These are phyloP conservation scores for Siniperca chuatsi DNA, from an alignment of 2,113 vertebrate genomes.

Conservation along the genomic window DNA sequence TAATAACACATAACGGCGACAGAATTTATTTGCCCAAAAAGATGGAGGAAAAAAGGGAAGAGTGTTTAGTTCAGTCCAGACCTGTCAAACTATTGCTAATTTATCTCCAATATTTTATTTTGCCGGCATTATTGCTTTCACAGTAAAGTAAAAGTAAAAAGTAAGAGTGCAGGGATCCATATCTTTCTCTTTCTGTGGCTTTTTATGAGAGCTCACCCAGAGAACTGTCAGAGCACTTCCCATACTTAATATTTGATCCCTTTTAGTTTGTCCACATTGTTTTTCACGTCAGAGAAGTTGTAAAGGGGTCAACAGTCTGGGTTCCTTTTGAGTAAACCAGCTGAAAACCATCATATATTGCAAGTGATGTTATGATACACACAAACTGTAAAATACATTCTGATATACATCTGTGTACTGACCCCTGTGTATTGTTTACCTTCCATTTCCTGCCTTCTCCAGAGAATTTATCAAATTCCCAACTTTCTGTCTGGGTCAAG, in stretches of 20 bases:
- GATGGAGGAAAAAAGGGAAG: background rate
- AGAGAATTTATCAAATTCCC: conserved; percentile 11
- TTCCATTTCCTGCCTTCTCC: conserved; percentile 17
- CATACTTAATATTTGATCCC: background rate
- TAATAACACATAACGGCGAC: background rate
- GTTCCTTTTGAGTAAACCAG: background rate
- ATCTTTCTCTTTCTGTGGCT: background rate
- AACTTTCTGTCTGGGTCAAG: conserved; percentile 22
- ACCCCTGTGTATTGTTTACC: background rate
- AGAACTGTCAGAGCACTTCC: background rate
- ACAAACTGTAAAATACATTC: background rate
- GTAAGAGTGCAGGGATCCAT: background rate
- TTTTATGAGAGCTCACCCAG: background rate
- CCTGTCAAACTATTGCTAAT: background rate
- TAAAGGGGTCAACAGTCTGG: conserved; percentile 4
- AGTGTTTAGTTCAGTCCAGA: background rate
- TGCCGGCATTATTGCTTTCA: background rate
- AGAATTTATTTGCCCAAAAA: background rate
- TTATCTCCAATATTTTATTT: no score
- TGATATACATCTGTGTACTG: background rate
- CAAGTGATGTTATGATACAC: background rate
- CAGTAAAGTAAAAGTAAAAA: background rate
- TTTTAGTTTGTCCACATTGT: background rate
- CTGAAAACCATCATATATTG: background rate
- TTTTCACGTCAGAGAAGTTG: background rate